Evolutionary conservation across 2,113 vertebrate species (phyloP).

Genomic region (Oncorhynchus tshawytscha): DNA sequence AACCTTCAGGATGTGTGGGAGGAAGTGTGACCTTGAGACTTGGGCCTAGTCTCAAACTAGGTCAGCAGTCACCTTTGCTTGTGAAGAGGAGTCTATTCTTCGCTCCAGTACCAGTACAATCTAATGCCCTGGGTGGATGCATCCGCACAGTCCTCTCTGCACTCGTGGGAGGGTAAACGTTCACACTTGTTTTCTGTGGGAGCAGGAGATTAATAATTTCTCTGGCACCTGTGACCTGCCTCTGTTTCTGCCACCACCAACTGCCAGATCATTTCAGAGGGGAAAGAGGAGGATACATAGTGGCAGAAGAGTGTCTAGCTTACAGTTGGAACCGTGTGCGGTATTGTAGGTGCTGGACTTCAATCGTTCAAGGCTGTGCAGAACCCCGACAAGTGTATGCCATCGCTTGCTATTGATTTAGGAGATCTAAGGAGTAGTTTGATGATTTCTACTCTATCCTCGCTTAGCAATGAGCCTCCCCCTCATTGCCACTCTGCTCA

Average conservation of each 20-base stretch:
- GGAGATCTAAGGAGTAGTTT: constrained; percentile 42
- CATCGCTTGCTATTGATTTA: constrained; percentile 49
- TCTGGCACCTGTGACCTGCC: constrained; percentile 71
- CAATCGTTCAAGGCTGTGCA: constrained; percentile 25
- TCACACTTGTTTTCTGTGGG: constrained; percentile 53
- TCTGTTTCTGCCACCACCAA: constrained; percentile 56
- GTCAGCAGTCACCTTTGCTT: constrained; percentile 61
- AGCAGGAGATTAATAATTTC: constrained; percentile 61
- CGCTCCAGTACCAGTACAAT: constrained; percentile 33
- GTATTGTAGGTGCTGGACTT: constrained; percentile 1
- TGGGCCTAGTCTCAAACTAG: constrained; percentile 67
- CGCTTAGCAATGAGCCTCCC: constrained; percentile 19
- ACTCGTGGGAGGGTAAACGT: constrained; percentile 50
- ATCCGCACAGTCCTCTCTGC: constrained; percentile 39
- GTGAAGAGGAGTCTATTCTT: constrained; percentile 48
- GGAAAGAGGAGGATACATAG: constrained; percentile 40
- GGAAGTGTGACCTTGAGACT: constrained; percentile 68
- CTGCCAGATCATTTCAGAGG: constrained; percentile 55
- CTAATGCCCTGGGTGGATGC: constrained; percentile 43
- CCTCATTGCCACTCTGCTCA: constrained; percentile 20
- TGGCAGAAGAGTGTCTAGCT: constrained; percentile 39
- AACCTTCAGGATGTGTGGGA: constrained; percentile 54
- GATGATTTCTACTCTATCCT: constrained; percentile 34
- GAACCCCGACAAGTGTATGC: constrained; percentile 39
- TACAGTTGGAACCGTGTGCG: constrained; percentile 17